Base-by-base conservation (phyloP, 2,888 invertebrate genomes). In the Microchrysa polita region DNA sequence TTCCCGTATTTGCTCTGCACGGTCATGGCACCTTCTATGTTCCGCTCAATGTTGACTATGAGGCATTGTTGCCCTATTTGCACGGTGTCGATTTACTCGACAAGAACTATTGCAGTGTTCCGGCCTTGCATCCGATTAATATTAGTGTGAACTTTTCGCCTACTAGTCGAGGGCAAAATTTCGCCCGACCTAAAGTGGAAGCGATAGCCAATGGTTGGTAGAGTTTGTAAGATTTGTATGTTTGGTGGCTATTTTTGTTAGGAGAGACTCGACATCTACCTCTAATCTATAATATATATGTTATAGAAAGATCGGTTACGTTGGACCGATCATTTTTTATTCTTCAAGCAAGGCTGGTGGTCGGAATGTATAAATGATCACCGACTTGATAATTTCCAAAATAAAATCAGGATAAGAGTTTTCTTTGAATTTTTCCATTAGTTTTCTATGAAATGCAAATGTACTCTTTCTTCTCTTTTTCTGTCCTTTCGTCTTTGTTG, bases 1-100 rank as follows among this genome's bases (percentile, higher is more conserved):
- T 96, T 65, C 96, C 97, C 0, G 92, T 96, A 52, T 97, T 97
- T 83, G 96, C 95, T 2, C 86, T 97, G 48, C 95, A 96, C 83
- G 89, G 95, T n/a, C 90, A 92, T 77, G 96, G 96, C 53, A 88
- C 91, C 63, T 96, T 93, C 85, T 97, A 97, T 86, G 89, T 97
- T 72, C 96, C 97, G 0, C 85, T 96, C 75, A 92, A 92, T 77
- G 87, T 96, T 71, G 94, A 94, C 79, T 90, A 91, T 79, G 88
- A 91, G 67, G 87, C 91, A 48, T 83, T 95, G 69, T 83, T 91
- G 80, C 91, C 93, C 1, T 91, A 90, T 81, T 85, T 93, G 23
- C 90, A 90, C 63, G 86, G 88, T 4, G 86, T 86, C 79, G 88
- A 89, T 83, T 83, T 88, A 76, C 82, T 90, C 74, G 89, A 89